Percentiles rank a stretch among this genome's conserved stretches.
Evolutionary conservation across 2,113 vertebrate genomes (phyloP).

Genomic region (Promerops cafer): DNA sequence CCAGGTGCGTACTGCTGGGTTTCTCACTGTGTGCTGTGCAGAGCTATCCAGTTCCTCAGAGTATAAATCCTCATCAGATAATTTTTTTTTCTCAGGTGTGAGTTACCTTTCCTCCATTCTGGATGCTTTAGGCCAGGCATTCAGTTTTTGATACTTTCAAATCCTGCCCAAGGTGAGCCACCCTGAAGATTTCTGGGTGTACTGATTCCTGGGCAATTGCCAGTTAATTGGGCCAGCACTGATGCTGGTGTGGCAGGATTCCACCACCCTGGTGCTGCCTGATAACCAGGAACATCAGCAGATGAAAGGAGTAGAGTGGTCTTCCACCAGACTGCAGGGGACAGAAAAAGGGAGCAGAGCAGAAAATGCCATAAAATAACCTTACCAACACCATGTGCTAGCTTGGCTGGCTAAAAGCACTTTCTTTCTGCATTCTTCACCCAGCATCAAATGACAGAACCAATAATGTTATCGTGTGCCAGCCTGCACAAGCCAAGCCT

Average conservation of each 20-base stretch:
- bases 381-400: not conserved
- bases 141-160: not conserved
- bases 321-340: not conserved
- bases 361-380: not conserved
- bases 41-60: not conserved
- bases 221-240: not conserved
- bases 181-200: not conserved
- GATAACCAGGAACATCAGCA: not conserved
- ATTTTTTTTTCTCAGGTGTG: not conserved
- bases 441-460: not conserved
- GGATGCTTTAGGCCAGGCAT: not conserved
- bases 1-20: not conserved
- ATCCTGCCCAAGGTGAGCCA: not conserved
- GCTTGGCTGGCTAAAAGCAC: not conserved
- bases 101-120: not conserved
- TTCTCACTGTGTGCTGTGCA: not conserved
- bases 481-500: slow-evolving; percentile 42
- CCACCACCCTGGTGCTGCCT: not conserved
- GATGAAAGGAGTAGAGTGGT: not conserved
- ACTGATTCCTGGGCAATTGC: not conserved
- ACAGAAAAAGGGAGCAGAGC: not conserved
- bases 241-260: not conserved
- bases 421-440: not conserved
- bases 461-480: not conserved
- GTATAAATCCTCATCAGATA: not conserved